Conservation (phyloP, 2,888 invertebrate species). For the Trissonchulus sp. region DNA sequence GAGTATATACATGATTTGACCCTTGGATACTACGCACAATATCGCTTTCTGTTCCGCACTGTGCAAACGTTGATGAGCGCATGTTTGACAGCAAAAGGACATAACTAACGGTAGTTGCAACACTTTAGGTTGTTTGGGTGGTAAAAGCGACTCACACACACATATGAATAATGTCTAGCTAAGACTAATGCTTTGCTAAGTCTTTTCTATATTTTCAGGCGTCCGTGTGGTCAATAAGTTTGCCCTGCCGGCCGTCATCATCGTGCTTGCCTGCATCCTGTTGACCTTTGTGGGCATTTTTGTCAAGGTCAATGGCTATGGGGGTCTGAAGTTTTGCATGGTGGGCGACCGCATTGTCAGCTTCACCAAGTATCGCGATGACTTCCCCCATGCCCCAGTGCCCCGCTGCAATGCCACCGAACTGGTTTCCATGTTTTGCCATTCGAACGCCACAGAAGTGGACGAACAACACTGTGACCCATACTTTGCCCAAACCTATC, state of each 20-base stretch:
- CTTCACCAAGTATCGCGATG: slow-evolving; percentile 41
- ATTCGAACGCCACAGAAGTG: slow-evolving; percentile 41
- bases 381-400: slow-evolving; percentile 57
- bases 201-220: slow-evolving; percentile 39
- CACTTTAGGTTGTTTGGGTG: too few relatives aligned
- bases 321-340: slow-evolving; percentile 83
- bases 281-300: slow-evolving; percentile 47
- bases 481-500: slow-evolving; percentile 60
- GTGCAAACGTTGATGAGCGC: too few relatives aligned
- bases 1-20: too few relatives aligned
- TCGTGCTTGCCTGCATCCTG: slow-evolving; percentile 47
- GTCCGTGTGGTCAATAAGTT: slow-evolving; percentile 58
- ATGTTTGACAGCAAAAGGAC: too few relatives aligned
- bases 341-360: slow-evolving; percentile 77
- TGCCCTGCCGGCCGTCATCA: slow-evolving; percentile 50
- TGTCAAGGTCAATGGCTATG: slow-evolving; percentile 80
- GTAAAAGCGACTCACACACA: too few relatives aligned
- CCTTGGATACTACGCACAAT: too few relatives aligned
- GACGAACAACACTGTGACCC: slow-evolving; percentile 64
- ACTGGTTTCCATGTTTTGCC: slow-evolving; percentile 69
- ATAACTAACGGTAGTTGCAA: too few relatives aligned
- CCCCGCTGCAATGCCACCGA: slow-evolving; percentile 66
- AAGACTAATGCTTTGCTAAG: too few relatives aligned
- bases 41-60: too few relatives aligned
- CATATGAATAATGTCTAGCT: too few relatives aligned